Evolutionary conservation across 2,797 vertebrate species (phyloP).

Genomic region (Labeo calbasu): DNA sequence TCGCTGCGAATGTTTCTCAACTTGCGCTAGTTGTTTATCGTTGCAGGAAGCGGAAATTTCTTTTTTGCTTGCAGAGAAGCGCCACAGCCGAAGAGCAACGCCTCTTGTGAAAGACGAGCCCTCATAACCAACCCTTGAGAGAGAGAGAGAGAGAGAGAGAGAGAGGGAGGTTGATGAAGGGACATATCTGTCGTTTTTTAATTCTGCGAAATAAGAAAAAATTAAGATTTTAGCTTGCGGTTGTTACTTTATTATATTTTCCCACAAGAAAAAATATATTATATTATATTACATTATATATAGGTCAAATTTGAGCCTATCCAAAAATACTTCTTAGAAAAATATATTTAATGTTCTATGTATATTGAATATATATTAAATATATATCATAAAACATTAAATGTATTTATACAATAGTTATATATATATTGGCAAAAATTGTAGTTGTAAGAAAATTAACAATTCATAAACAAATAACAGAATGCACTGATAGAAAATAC

Average conservation of each 20-base stretch:
- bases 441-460: neutral
- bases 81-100: slow-evolving; percentile 65
- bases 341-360: no score
- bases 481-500: no score
- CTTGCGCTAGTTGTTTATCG: slow-evolving; percentile 60
- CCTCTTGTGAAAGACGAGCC: slow-evolving; percentile 67
- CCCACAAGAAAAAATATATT: neutral
- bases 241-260: neutral
- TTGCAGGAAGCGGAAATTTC: slow-evolving; percentile 82
- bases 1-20: slow-evolving; percentile 25
- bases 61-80: slow-evolving; percentile 59
- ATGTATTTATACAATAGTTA: no score
- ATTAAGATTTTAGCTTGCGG: neutral
- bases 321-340: no score
- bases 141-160: slow-evolving; percentile 44
- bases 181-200: neutral
- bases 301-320: no score
- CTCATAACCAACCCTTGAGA: slow-evolving; percentile 15
- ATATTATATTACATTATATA: no score
- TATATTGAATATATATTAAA: no score
- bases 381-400: no score
- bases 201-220: neutral
- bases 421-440: neutral
- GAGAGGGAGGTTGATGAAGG: slow-evolving; percentile 26
- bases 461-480: neutral